Evolutionary conservation across 2,113 vertebrate species (phyloP).

Genomic region (Planiliza haematocheilus): DNA sequence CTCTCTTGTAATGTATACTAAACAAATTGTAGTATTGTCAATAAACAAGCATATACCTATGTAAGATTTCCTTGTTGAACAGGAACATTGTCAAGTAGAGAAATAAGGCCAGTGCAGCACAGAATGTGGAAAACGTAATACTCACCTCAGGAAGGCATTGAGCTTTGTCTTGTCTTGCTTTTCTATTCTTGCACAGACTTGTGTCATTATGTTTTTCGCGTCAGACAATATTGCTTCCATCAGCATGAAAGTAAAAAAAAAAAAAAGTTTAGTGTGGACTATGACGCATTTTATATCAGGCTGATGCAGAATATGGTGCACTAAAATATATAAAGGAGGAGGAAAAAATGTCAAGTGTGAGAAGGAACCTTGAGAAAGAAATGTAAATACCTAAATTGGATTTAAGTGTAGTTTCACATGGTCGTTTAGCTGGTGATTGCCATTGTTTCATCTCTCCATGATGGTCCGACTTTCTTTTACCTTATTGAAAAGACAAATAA

Average conservation of each 20-base stretch:
- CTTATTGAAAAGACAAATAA: no score
- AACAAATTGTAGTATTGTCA: no score
- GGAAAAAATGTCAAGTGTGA: no score
- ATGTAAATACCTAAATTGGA: constrained; percentile 26
- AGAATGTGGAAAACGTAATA: background rate
- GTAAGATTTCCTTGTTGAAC: no score
- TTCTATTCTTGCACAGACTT: rapidly evolving
- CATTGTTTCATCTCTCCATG: background rate
- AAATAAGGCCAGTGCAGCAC: no score
- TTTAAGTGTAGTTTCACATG: rapidly evolving
- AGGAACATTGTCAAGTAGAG: no score
- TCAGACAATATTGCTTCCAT: background rate
- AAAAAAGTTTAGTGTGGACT: background rate
- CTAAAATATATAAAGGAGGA: no score
- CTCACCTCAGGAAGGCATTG: constrained; percentile 24
- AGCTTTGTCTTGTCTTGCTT: background rate
- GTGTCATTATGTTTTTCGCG: constrained; percentile 4
- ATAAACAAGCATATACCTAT: no score
- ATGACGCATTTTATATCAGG: no score
- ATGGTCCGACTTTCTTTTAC: background rate
- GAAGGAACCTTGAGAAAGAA: background rate
- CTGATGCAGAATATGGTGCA: no score
- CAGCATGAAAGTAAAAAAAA: background rate
- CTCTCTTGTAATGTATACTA: no score
- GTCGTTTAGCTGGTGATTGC: background rate